Conservation (phyloP, 2,797 vertebrate genomes). For the Cryptoprocta ferox region DNA sequence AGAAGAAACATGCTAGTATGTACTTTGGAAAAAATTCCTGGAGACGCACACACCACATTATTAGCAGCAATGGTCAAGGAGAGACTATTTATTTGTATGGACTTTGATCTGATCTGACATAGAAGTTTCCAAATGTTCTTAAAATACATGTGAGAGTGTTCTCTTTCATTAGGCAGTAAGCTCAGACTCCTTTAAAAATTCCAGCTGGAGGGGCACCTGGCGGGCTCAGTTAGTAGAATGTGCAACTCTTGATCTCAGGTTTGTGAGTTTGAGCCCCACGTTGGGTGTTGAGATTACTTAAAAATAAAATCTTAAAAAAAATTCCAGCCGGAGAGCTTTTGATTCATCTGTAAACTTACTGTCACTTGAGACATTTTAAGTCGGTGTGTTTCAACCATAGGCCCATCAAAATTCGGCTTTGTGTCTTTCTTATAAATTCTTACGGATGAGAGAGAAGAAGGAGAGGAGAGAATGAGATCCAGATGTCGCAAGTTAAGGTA, state of each 20-base stretch:
- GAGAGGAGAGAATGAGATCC: not conserved
- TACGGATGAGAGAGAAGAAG: not conserved
- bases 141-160: not conserved
- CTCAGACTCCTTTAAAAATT: constrained; percentile 45
- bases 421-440: constrained; percentile 7
- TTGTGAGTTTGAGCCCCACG: no score
- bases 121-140: constrained; percentile 30
- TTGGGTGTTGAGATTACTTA: no score
- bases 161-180: constrained; percentile 24
- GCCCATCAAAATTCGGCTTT: not conserved
- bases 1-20: not conserved
- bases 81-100: not conserved
- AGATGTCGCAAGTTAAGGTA: constrained; percentile 38
- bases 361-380: constrained; percentile 42
- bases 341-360: not conserved
- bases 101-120: not conserved
- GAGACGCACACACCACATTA: not conserved
- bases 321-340: constrained; percentile 23
- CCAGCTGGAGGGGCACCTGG: not conserved
- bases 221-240: no score
- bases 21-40: not conserved
- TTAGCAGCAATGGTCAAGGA: not conserved
- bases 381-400: not conserved
- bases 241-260: no score
- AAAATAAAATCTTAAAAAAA: not conserved